Evolutionary conservation across 2,888 invertebrate genomes (phyloP), one percentile per base, ranked within the genome.

Genomic region (Neocrepidodera transversa): DNA sequence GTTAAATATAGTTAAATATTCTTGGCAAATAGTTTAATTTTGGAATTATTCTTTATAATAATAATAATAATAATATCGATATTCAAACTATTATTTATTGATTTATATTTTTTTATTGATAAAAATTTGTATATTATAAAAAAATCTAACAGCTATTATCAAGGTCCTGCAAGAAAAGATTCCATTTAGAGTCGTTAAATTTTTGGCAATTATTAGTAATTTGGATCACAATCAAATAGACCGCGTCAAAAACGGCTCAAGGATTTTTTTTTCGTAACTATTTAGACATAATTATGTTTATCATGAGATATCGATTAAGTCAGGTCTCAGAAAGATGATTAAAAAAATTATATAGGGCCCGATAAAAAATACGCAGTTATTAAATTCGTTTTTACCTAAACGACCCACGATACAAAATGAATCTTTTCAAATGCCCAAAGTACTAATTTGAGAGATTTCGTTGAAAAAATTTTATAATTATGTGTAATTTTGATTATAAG

Each of bases 401-500:
- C 63, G 67, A 62, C 63, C 67, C 38, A 45, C 42, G 58, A 60
- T 61, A 58, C 55, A 60, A 58, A 63, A 63, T 60, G 64, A 64
- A 68, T 68, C 67, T 67, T 68, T 71, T 67, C 68, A 65, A 70
- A 68, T 69, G 65, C 64, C 66, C 66, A 65, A 48, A 64, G 64
- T 64, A 67, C 66, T 65, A 68, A 68, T 68, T 68, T 65, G 65
- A 58, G 43, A 64, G 69, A 70, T 71, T 70, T 72, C 69, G 66
- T 67, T 60, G 69, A 68, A 73, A 73, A 74, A 74, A 72, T 74
- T 74, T 72, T 73, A 75, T 77, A 78, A 78, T 78, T 77, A 78
- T 75, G 75, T 76, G 76, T 78, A 78, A 78, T 78, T 77, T 78
- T 74, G 76, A 78, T 77, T 77, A 77, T 77, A 74, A 76, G 76